Conservation (phyloP, 2,888 invertebrate species). For the Bruchidius siliquastri region DNA sequence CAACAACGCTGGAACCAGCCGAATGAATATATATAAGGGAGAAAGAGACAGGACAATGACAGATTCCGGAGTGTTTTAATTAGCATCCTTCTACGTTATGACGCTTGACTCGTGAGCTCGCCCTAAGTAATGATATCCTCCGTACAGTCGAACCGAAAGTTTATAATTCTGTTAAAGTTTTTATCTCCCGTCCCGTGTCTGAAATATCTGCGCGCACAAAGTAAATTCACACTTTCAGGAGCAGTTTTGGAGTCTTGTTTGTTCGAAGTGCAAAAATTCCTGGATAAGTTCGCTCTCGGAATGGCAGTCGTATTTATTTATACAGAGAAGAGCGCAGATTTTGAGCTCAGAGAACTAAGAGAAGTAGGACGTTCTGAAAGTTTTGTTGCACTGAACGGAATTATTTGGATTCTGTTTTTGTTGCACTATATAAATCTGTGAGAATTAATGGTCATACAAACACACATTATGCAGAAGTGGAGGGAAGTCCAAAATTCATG, state of each 20-base stretch:
- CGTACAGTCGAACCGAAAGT: constrained; percentile 29
- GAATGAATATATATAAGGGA: constrained; percentile 20
- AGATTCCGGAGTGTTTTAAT: constrained; percentile 33
- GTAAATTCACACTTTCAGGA: constrained; percentile 12
- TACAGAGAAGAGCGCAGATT: background rate
- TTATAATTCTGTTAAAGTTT: constrained; percentile 29
- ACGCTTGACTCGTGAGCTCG: constrained; percentile 4
- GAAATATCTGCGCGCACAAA: constrained; percentile 11
- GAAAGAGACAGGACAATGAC: constrained; percentile 25
- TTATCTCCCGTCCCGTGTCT: constrained; percentile 19
- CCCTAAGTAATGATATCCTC: constrained; percentile 26
- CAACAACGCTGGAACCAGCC: background rate
- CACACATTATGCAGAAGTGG: no score
- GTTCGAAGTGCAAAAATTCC: constrained; percentile 1
- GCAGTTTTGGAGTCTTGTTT: constrained; percentile 8
- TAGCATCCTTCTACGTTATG: constrained; percentile 36
- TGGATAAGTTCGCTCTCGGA: background rate
- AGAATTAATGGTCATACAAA: no score
- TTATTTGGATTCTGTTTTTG: background rate
- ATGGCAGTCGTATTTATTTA: background rate
- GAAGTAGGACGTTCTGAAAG: background rate
- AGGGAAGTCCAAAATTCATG: no score
- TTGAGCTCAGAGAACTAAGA: background rate
- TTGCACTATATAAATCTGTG: background rate
- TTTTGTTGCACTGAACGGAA: background rate